Conservation (phyloP, 2,797 vertebrate genomes). For the Lithobates sylvaticus region DNA sequence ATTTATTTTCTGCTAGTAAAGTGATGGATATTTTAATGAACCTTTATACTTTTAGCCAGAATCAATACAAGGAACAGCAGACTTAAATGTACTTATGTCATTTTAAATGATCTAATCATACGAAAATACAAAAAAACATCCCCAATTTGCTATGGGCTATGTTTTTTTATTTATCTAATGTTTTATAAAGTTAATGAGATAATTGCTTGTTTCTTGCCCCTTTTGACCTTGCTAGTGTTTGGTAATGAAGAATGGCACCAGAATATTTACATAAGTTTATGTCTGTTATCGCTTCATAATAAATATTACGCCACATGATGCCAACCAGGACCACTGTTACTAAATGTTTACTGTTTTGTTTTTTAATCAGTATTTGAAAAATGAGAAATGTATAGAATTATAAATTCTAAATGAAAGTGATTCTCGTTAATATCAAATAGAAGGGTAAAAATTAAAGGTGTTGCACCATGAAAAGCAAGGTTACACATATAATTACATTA, state of each 20-base stretch:
- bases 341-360: too few species aligned
- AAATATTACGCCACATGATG: too few species aligned
- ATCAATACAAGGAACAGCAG: background rate
- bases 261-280: background rate
- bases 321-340: too few species aligned
- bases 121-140: background rate
- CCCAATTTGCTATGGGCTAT: background rate
- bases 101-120: background rate
- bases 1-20: too few species aligned
- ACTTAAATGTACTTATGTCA: background rate
- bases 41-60: background rate
- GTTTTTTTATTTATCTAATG: background rate
- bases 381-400: too few species aligned
- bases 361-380: too few species aligned
- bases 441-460: too few species aligned
- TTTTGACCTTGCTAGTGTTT: background rate
- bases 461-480: too few species aligned
- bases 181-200: background rate
- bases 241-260: background rate
- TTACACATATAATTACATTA: too few species aligned
- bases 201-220: background rate
- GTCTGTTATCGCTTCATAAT: background rate
- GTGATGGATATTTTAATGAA: background rate
- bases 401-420: too few species aligned
- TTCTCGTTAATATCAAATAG: too few species aligned